Evolutionary conservation across 2,888 invertebrate genomes (phyloP), one percentile per base, ranked within the genome.

Genomic region (Cantharis nigra): DNA sequence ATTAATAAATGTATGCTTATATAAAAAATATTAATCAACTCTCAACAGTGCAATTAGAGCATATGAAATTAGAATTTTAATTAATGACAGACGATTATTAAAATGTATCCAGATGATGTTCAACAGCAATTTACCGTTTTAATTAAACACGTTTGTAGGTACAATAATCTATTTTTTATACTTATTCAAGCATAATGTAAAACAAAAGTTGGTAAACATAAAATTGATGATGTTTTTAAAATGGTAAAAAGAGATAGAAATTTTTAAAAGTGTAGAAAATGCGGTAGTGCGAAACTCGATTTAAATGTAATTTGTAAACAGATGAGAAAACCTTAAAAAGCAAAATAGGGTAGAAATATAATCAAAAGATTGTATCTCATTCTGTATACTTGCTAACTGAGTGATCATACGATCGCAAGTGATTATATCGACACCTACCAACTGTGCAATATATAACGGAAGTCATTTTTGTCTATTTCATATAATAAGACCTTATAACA

Each of bases 121-220:
- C 49, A 49, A 49, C 49, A 49, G 49, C n/a, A 49, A 49, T 49
- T n/a, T 49, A 49, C 2, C 49, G 49, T 49, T 49, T 49, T 49
- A 49, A 49, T 49, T 49, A 49, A 49, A n/a, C 49, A 49, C 49
- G 49, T 49, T 13, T 49, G 49, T n/a, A 49, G 49, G 49, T 49
- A 49, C 49, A 85, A 84, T 85, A 85, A 62, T 83, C 80, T 78
- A 77, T 83, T 81, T 84, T 84, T 84, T 84, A 85, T 86, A 85
- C 85, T 83, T 84, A 85, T 85, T 85, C 85, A 85, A 85, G 85
- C 85, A 84, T 84, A 83, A 82, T 83, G 82, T 81, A 81, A 79
- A 79, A 80, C 80, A 82, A 77, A 74, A 72, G 82, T 81, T 82
- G 82, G 81, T 83, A 83, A 78, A 75, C 73, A 76, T 71, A 75